These are phyloP conservation scores for Vimba vimba DNA, from an alignment of 2,113 vertebrate species.

Conservation along the genomic window DNA sequence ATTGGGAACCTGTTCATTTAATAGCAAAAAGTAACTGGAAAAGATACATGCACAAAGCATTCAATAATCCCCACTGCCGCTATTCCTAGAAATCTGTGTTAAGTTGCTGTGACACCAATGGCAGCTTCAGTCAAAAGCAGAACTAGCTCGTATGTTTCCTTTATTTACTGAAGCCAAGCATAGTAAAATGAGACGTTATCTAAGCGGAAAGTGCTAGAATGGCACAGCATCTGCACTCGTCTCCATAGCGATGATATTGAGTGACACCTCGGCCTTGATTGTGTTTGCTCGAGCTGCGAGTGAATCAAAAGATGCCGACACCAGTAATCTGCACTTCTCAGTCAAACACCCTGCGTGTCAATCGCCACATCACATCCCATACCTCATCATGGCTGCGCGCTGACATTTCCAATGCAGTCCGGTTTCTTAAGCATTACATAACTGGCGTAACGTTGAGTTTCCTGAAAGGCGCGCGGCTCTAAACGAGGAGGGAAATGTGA, in stretches of 20 bases:
- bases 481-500: slow-evolving; percentile 40
- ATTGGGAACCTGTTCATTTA: too few relatives aligned
- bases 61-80: neutral
- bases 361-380: neutral
- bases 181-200: slow-evolving; percentile 8
- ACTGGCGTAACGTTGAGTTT: neutral
- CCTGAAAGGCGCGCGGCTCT: neutral
- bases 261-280: slow-evolving; percentile 31
- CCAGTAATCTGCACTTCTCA: too few relatives aligned
- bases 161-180: neutral
- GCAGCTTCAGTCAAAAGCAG: neutral
- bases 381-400: neutral
- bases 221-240: neutral
- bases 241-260: slow-evolving; percentile 25
- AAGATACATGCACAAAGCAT: neutral
- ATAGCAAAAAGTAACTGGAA: neutral
- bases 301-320: slow-evolving; percentile 23
- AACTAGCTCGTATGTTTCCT: neutral
- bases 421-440: neutral
- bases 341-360: too few relatives aligned
- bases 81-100: neutral
- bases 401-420: neutral
- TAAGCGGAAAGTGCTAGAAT: neutral
- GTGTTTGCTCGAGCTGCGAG: slow-evolving; percentile 16
- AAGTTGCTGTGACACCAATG: neutral